Base-by-base conservation (phyloP, 2,797 vertebrate species). In the Xiphorhynchus erythropygius region DNA sequence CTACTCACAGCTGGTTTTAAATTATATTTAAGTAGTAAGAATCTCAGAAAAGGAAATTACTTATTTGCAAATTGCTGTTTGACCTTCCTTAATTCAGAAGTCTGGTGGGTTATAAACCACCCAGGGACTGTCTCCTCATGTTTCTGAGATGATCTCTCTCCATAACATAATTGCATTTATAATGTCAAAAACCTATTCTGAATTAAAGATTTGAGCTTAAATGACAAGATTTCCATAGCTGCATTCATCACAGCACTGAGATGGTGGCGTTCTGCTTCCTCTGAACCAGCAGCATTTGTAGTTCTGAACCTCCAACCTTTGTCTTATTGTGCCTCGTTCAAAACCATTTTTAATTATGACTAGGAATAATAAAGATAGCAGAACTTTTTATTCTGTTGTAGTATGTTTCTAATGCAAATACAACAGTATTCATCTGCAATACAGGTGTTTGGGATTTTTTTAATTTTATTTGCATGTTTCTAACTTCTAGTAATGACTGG, bases 1-100 rank as follows among this genome's bases (percentile, higher is more conserved):
- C 52, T 84, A 39, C 60, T 73, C 59, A 68, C 60, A 89, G 89
- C 68, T 89, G 92, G 6, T 59, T 89, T 92, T 37, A 92, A 89
- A 94, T 91, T 95, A 32, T 50, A 94, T 85, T 94, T 93, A 87
- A 89, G 55, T 82, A 90, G 67, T 88, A 89, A 78, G 89, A 94
- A 73, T 77, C 46, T 87, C 87, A 89, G 89, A 73, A 90, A 87
- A 95, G 90, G 86, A 96, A 95, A 93, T 93, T 1, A 90, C 89
- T 89, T 62, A 69, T 22, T 93, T 95, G 71, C 56, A 92, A 91
- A 92, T 93, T 91, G 50, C 74, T 84, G 52, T 83, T 94, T 94
- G 81, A 95, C 91, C 87, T 95, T 94, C 87, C 92, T 93, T 93
- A 94, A 95, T 94, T 92, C 68, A 87, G 84, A 83, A 93, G 81